A percentile compares a stretch with the other conserved stretches of the same genome.
phyloP scores from a whole-genome alignment of 2,888 invertebrate genomes.

The Perizoma flavofasciatum region DNA sequence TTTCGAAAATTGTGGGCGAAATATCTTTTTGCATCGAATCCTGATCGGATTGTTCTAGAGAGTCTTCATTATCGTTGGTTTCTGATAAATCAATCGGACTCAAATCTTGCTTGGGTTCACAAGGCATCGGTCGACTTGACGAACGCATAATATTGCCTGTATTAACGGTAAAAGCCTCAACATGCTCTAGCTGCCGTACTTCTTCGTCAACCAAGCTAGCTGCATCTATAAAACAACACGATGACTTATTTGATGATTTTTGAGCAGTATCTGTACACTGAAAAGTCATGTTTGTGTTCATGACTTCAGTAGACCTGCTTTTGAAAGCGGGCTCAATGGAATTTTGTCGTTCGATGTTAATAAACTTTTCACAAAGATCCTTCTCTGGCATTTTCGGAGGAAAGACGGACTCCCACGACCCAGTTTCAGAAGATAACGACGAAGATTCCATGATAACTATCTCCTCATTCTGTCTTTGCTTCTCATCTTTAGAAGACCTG shows the following conservation, averaged over 20 bases:
- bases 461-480: constrained; percentile 85
- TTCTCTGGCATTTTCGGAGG: constrained; percentile 71
- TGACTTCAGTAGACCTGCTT: constrained; percentile 16
- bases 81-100: constrained; percentile 70
- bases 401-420: constrained; percentile 86
- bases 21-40: constrained; percentile 66
- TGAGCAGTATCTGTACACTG: constrained; percentile 54
- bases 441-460: constrained; percentile 85
- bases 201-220: constrained; percentile 89
- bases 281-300: constrained; percentile 1
- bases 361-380: constrained; percentile 72
- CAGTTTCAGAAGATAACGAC: constrained; percentile 86
- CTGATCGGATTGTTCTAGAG: constrained; percentile 64
- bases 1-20: constrained; percentile 70
- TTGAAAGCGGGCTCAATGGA: constrained; percentile 48
- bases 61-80: constrained; percentile 71
- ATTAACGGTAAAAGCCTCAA: constrained; percentile 12
- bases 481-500: constrained; percentile 81
- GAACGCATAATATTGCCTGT: constrained; percentile 33
- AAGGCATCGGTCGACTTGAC: constrained; percentile 63
- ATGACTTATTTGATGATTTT: constrained; percentile 57
- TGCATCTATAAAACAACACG: constrained; percentile 90
- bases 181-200: constrained; percentile 57
- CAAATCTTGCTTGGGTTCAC: constrained; percentile 56
- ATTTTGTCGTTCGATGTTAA: constrained; percentile 64